Evolutionary conservation across 2,113 vertebrate genomes (phyloP).

Genomic region (Agelaius phoeniceus): DNA sequence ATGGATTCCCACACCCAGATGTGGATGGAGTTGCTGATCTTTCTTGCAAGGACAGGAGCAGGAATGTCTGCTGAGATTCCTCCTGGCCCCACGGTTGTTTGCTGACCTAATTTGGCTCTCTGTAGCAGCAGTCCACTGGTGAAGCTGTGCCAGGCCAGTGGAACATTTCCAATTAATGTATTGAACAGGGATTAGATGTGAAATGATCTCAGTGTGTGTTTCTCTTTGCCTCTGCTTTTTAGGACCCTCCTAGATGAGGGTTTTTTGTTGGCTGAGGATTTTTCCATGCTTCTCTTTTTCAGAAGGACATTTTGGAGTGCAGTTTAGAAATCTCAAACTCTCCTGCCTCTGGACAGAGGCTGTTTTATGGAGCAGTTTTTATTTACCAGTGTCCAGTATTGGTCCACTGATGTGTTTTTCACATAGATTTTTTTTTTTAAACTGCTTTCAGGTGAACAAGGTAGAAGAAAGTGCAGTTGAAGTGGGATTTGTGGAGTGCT

Average conservation of each 20-base stretch:
- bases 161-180: background rate
- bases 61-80: background rate
- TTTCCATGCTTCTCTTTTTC: background rate
- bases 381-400: background rate
- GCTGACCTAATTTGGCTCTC: background rate
- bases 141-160: background rate
- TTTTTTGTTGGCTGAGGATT: background rate
- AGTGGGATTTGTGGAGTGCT: background rate
- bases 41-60: background rate
- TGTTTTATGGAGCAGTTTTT: background rate
- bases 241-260: rapidly evolving
- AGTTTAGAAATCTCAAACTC: background rate
- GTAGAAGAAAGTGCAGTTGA: background rate
- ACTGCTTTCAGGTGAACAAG: background rate
- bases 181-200: background rate
- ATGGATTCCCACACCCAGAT: background rate
- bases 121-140: background rate
- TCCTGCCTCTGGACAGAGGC: background rate
- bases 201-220: background rate
- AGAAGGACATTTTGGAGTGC: background rate
- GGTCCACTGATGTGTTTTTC: background rate
- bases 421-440: background rate
- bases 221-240: background rate
- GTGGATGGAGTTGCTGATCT: background rate
- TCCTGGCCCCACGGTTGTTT: background rate